These are phyloP conservation scores for Vicugna pacos DNA, from an alignment of 2,113 vertebrate species.

Conservation along the genomic window DNA sequence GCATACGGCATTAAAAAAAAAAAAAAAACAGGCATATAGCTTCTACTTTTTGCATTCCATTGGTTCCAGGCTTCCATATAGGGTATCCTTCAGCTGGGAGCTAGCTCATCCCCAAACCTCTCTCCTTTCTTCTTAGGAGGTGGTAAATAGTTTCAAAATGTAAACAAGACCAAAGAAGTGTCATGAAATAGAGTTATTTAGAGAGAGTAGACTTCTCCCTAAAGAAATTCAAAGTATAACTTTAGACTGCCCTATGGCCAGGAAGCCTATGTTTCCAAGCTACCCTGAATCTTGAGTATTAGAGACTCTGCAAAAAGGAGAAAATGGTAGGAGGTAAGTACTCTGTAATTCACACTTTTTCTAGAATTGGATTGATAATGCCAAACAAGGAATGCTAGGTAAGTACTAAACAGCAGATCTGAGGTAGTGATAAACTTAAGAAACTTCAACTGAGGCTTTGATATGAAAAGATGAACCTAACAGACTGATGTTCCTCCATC, in stretches of 20 bases:
- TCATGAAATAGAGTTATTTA: background rate
- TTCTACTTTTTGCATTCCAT: background rate
- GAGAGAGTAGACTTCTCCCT: conserved; percentile 23
- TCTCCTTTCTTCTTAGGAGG: background rate
- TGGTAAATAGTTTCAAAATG: background rate
- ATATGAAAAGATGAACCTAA: background rate
- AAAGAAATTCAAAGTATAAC: background rate
- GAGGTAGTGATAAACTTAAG: background rate
- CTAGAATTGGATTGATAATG: background rate
- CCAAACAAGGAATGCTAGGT: background rate
- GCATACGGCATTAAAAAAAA: background rate
- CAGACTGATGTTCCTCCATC: background rate
- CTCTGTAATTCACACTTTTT: background rate
- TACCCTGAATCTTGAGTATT: background rate
- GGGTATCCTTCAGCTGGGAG: background rate
- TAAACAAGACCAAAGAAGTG: background rate
- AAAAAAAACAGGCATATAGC: background rate
- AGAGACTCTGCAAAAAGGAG: background rate
- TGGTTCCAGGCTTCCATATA: background rate
- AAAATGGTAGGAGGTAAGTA: background rate
- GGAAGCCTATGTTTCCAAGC: background rate
- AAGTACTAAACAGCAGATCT: background rate
- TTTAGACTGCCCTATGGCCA: background rate
- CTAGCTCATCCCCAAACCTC: background rate
- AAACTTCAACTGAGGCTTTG: background rate